Conservation (phyloP, 1,140 invertebrate genomes). For the Eciton burchellii region DNA sequence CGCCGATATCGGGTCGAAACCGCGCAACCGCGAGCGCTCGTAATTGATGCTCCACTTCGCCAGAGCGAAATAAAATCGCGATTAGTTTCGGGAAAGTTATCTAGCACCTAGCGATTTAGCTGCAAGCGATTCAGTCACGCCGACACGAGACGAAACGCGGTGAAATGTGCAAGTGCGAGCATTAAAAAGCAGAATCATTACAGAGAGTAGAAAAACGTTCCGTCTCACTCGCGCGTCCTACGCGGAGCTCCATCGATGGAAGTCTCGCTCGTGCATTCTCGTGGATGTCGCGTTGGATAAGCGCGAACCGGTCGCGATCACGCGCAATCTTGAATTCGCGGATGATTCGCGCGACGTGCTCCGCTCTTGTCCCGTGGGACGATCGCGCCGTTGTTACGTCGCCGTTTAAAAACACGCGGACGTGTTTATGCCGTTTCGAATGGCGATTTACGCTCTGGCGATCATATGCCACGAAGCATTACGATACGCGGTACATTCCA, state of each 20-base stretch:
- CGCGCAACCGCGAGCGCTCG: background rate
- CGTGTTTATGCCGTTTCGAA: background rate
- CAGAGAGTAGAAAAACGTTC: no score
- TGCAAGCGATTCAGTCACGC: no score
- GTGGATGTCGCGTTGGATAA: no score
- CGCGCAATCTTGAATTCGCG: no score
- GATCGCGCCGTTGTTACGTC: background rate
- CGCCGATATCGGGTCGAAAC: constrained; percentile 13
- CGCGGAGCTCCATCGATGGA: no score
- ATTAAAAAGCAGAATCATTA: no score
- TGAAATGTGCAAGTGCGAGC: background rate
- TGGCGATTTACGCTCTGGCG: constrained; percentile 67
- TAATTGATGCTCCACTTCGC: constrained; percentile 36
- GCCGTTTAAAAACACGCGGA: constrained; percentile 5
- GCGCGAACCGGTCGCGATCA: no score
- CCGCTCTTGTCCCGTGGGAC: constrained; percentile 1
- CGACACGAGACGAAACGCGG: background rate
- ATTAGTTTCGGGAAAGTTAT: constrained; percentile 46
- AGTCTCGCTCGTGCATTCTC: no score
- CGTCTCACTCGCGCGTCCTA: no score
- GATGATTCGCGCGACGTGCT: no score
- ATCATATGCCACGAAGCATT: constrained; percentile 52
- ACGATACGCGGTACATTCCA: constrained; percentile 55
- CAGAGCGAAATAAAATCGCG: background rate
- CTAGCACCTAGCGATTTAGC: no score